Base-by-base conservation (phyloP, 2,113 vertebrate genomes). In the Pungitius pungitius region DNA sequence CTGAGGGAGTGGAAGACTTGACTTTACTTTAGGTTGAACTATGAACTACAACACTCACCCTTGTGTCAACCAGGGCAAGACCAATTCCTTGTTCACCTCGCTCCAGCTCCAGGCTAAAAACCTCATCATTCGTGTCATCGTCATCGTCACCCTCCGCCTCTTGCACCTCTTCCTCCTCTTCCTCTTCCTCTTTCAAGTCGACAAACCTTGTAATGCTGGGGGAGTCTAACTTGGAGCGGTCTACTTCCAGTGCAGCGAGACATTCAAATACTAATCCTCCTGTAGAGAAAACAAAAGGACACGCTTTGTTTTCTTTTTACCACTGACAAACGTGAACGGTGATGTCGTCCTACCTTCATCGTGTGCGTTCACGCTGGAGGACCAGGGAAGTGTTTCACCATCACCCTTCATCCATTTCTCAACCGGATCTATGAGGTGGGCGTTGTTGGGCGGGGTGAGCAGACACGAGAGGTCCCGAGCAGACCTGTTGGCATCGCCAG, bases 51-150 rank as follows among this genome's bases (percentile, higher is more conserved):
- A 27, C 7, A 80, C 93, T 92, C 66, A 95, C 94, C 88, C 85
- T 81, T 13, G 92, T 92, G 76, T 95, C 92, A 27, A 94, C 87
- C 61, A 95, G 78, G 43, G 90, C 87, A 3, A 94, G 89, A 20
- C 94, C 94, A 1, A 95, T 79, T 40, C 93, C 94, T 63, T 58
- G 77, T 40, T 88, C 80, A 1, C 89, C 90, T 66, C 90, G 91
- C 85, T 92, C 88, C 73, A 95, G 76, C 77, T 95, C 92, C 86
- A 94, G 71, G 57, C 89, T 91, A 57, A 95, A 94, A 27, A 94
- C 90, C 67, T 93, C 92, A 27, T 92, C 83, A 2, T 87, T 83
- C 2, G 66, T 65, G 22, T 68, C 70, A 22, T 86, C 75, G 5
- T 85, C 64, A 45, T 85, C 82, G 17, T 83, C 74, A 2, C 72